Evolutionary conservation across 37 sponge, comb jelly and placozoan genomes (phyloP).

Genomic region (Diacarnus erythraeanus): DNA sequence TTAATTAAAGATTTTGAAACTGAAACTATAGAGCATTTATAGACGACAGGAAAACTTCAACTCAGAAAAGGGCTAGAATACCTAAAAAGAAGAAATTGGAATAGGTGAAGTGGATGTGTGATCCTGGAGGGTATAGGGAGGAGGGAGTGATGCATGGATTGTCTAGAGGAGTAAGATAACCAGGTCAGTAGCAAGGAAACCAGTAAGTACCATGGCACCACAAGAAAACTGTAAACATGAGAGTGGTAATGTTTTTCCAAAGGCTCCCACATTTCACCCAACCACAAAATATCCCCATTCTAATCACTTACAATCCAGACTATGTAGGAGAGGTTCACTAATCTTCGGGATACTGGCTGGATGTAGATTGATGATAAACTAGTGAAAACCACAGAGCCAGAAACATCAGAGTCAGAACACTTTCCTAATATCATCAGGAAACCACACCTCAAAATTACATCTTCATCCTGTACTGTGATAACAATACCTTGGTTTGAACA

Average conservation of each 20-base stretch:
- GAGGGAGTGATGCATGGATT: not conserved
- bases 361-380: slow-evolving; percentile 21
- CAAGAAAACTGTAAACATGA: slow-evolving; percentile 49
- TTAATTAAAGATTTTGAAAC: slow-evolving; percentile 61
- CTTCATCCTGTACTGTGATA: not conserved
- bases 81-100: too few species aligned
- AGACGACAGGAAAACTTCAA: too few species aligned
- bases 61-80: too few species aligned
- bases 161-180: slow-evolving; percentile 33
- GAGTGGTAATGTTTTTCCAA: not conserved
- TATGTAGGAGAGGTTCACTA: slow-evolving; percentile 82
- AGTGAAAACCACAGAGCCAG: slow-evolving; percentile 17
- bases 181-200: slow-evolving; percentile 43
- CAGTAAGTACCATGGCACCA: slow-evolving; percentile 2
- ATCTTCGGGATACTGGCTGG: slow-evolving; percentile 76
- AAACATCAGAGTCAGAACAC: not conserved
- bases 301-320: slow-evolving; percentile 81
- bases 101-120: not conserved
- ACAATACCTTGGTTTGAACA: slow-evolving; percentile 58
- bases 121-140: not conserved
- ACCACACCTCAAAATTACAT: not conserved
- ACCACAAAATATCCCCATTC: not conserved
- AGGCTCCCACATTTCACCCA: not conserved
- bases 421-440: not conserved
- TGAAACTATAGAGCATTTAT: slow-evolving; percentile 19